These are phyloP conservation scores for Deroptyus accipitrinus DNA, from an alignment of 2,113 vertebrate species.

Conservation along the genomic window DNA sequence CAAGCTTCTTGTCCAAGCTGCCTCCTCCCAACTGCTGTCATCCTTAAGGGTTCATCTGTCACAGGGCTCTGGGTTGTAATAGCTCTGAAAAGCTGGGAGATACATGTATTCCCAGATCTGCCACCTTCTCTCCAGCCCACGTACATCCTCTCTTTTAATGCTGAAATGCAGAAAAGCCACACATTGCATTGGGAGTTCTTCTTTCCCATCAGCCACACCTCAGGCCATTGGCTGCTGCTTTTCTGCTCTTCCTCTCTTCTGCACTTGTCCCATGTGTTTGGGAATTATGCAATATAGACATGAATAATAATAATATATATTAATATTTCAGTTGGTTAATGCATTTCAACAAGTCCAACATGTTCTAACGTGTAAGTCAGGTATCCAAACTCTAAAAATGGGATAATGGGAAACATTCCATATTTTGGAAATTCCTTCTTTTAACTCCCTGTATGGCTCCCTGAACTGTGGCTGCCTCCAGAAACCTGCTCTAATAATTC, in stretches of 20 bases:
- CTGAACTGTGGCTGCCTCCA: background rate
- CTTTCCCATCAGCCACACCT: background rate
- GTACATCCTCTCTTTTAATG: background rate
- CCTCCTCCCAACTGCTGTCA: background rate
- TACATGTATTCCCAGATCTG: background rate
- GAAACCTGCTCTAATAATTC: conserved; percentile 34
- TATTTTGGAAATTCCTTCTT: background rate
- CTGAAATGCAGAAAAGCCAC: background rate
- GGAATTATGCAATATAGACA: background rate
- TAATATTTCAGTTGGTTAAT: conserved; percentile 13
- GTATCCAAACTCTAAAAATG: conserved; percentile 11
- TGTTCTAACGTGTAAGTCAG: background rate
- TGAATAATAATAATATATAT: background rate
- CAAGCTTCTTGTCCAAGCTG: conserved; percentile 11
- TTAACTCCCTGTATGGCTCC: background rate
- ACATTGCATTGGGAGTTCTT: background rate
- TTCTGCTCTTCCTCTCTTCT: background rate
- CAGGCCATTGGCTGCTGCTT: background rate
- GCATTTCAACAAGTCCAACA: background rate
- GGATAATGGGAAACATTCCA: conserved; percentile 2
- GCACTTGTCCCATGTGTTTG: background rate
- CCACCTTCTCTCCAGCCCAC: background rate
- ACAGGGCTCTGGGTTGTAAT: background rate
- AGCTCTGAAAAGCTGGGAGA: background rate
- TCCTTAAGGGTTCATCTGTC: background rate